A percentile compares a stretch with the other conserved stretches of the same genome.
These are phyloP conservation scores for Physella acuta DNA, from an alignment of 1,140 invertebrate species.

Conservation along the genomic window DNA sequence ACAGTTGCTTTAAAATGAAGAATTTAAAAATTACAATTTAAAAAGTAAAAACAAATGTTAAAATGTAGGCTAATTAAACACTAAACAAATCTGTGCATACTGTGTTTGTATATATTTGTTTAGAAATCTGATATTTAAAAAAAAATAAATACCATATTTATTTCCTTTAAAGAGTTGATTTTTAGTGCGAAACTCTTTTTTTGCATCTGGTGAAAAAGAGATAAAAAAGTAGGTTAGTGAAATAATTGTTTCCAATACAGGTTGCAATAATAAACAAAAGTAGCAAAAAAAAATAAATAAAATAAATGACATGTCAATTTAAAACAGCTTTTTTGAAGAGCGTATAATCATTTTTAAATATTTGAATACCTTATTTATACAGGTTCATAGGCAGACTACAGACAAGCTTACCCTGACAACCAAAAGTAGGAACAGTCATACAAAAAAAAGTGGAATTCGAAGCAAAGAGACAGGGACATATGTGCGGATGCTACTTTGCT, in stretches of 20 bases:
- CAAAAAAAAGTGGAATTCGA: no score
- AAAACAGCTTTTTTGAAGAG: neutral
- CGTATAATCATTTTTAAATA: neutral
- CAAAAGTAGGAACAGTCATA: no score
- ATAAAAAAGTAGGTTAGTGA: neutral
- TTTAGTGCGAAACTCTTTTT: slow-evolving; percentile 2
- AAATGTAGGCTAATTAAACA: no score
- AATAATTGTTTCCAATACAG: neutral
- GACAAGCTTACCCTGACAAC: no score
- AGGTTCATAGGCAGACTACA: neutral
- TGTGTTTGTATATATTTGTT: no score
- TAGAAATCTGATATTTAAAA: no score
- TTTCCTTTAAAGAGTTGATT: slow-evolving; percentile 11
- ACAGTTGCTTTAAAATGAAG: no score
- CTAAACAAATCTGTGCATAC: no score
- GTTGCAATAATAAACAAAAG: neutral
- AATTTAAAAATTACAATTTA: no score
- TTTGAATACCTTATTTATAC: neutral
- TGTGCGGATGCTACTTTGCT: no score
- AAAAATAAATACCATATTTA: slow-evolving; percentile 5
- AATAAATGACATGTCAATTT: neutral
- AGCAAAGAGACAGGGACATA: no score
- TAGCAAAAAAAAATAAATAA: neutral
- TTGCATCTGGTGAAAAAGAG: neutral
- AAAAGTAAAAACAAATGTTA: no score